Conservation (phyloP, 1,140 invertebrate species). For the Ceratina calcarata region DNA sequence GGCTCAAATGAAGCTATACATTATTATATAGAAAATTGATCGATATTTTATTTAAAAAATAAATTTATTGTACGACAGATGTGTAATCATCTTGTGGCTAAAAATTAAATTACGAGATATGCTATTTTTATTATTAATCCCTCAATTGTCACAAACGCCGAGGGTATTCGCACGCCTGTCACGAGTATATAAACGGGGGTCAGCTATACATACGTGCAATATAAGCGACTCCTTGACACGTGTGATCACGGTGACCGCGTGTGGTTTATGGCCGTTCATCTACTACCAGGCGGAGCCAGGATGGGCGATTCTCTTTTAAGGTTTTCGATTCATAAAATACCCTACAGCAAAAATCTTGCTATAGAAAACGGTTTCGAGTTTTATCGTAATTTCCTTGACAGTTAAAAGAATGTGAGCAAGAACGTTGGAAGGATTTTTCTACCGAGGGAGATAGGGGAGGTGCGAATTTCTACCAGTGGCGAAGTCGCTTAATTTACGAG, state of each 20-base stretch:
- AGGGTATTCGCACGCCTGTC: background rate
- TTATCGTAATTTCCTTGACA: background rate
- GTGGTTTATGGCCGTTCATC: constrained; percentile 58
- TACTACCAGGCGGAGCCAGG: background rate
- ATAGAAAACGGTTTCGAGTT: background rate
- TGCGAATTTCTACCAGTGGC: background rate
- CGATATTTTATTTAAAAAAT: no score
- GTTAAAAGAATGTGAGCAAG: background rate
- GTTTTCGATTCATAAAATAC: background rate
- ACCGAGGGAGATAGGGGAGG: background rate
- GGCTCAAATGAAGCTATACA: no score
- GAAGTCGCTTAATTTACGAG: constrained; percentile 16
- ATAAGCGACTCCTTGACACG: constrained; percentile 39
- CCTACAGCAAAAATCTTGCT: background rate
- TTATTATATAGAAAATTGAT: no score
- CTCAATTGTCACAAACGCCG: background rate
- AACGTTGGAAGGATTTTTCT: background rate
- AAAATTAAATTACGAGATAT: no score
- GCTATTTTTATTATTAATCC: no score
- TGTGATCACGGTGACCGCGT: constrained; percentile 48
- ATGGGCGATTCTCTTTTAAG: background rate
- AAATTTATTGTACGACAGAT: no score
- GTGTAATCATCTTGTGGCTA: no score
- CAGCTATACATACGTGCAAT: background rate
- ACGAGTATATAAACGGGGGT: background rate